Evolutionary conservation across 2,888 invertebrate genomes (phyloP), one percentile per base, ranked within the genome.

Genomic region (Acanthosepion esculentum): DNA sequence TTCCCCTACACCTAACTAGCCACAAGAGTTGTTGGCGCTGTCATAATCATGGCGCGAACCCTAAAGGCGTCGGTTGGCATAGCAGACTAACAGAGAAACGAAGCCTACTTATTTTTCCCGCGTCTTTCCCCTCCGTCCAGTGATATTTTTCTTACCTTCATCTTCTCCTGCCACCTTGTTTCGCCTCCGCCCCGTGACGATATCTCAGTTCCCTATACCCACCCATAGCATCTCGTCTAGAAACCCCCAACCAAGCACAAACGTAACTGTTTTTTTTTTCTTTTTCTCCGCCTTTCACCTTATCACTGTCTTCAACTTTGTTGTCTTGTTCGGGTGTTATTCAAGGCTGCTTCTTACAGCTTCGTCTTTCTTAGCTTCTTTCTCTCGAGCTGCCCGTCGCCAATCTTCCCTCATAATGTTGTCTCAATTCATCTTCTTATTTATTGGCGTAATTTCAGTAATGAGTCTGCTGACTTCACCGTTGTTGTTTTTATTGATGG

Each of bases 361-460:
- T 59, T 59, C 59, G 26, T 59, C 6, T 59, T 33, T 12, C 78
- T 10, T 8, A 15, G 15, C 15, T 4, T 78, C 12, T 78, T n/a
- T 33, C 78, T 10, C 4, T 26, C 20, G 59, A 29, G 23, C 29
- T 78, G 29, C 10, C 78, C 78, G 15, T 12, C n/a, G 33, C n/a
- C 78, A 78, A 15, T n/a, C 29, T n/a, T n/a, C 1, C n/a, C 78
- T n/a, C 78, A 10, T 78, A 78, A 78, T 18, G n/a, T n/a, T 78
- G 78, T 78, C 78, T n/a, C 78, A n/a, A 78, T 78, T 78, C 78
- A 78, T 78, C n/a, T n/a, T n/a, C 78, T 78, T 78, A 78, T 78
- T 78, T 78, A 78, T 78, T 78, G 78, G 33, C n/a, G 78, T 33
- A 78, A 78, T 78, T 78, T n/a, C 78, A 33, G 10, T 78, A 78